Percentiles rank a stretch among this genome's conserved stretches.
phyloP scores from a whole-genome alignment of 1,140 invertebrate species.

The Archivesica marissinica region DNA sequence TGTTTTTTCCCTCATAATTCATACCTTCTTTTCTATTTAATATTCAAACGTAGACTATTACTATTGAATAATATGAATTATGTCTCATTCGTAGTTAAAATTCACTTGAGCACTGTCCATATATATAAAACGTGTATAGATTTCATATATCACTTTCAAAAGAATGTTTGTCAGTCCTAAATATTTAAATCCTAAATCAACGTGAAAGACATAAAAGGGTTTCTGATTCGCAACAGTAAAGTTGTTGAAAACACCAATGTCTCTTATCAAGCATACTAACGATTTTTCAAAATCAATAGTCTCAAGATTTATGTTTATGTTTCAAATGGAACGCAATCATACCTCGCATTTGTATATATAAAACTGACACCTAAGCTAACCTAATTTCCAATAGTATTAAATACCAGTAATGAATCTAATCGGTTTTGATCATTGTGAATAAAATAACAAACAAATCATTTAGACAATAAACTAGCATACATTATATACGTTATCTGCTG shows the following conservation, averaged over 20 bases:
- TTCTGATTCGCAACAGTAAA: conserved; percentile 4
- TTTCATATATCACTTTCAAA: not conserved
- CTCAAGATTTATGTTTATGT: too few relatives aligned
- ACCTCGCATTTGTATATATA: not conserved
- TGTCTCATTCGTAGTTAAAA: too few relatives aligned
- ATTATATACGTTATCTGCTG: not conserved
- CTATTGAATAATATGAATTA: too few relatives aligned
- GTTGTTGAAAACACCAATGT: not conserved
- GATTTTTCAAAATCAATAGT: conserved; percentile 24
- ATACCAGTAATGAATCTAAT: not conserved
- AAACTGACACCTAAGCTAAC: not conserved
- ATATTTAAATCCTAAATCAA: conserved; percentile 12
- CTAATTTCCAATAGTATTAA: not conserved
- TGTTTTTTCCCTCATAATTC: not conserved
- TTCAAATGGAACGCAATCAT: not conserved
- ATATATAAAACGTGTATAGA: not conserved
- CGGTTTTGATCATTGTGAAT: not conserved
- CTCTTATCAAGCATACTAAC: not conserved
- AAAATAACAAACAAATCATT: not conserved
- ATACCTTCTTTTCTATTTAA: too few relatives aligned
- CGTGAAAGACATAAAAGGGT: not conserved
- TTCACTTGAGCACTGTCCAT: not conserved
- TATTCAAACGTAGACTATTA: too few relatives aligned
- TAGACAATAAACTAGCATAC: not conserved
- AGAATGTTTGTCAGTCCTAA: too few relatives aligned